Evolutionary conservation across 2,797 vertebrate genomes (phyloP).

Genomic region (Hafferia zeledoni): DNA sequence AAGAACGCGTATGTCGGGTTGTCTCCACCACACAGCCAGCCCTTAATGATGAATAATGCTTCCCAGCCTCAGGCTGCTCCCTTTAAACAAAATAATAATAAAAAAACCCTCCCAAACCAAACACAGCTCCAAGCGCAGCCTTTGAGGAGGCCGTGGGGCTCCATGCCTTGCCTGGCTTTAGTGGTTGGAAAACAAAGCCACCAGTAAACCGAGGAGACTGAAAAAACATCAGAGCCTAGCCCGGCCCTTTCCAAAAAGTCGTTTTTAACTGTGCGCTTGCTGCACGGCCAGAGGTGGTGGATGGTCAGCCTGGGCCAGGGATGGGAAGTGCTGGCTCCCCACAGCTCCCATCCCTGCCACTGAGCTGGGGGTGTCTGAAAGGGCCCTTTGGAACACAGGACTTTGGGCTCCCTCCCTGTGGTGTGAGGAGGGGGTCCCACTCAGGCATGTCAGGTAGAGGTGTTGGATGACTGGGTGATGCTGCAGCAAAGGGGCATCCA

Average conservation of each 20-base stretch:
- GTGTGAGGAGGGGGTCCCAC: background rate
- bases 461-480: background rate
- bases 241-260: background rate
- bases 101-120: conserved; percentile 38
- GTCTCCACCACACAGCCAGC: background rate
- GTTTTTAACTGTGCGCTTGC: background rate
- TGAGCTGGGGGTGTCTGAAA: background rate
- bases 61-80: background rate
- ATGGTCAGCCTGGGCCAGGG: background rate
- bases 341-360: accelerated
- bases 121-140: background rate
- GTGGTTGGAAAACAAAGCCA: conserved; percentile 45
- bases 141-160: conserved; percentile 13
- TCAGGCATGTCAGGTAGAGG: background rate
- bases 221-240: conserved; percentile 13
- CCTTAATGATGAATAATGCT: conserved; percentile 50
- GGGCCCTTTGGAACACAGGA: background rate
- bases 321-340: accelerated
- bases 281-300: background rate
- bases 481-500: background rate
- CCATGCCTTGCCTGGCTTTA: background rate
- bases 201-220: conserved; percentile 29
- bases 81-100: conserved; percentile 50
- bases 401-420: background rate
- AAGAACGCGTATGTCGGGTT: conserved; percentile 4